phyloP scores from a whole-genome alignment of 1,140 invertebrate species.

The Diplogasteroides magnus region DNA sequence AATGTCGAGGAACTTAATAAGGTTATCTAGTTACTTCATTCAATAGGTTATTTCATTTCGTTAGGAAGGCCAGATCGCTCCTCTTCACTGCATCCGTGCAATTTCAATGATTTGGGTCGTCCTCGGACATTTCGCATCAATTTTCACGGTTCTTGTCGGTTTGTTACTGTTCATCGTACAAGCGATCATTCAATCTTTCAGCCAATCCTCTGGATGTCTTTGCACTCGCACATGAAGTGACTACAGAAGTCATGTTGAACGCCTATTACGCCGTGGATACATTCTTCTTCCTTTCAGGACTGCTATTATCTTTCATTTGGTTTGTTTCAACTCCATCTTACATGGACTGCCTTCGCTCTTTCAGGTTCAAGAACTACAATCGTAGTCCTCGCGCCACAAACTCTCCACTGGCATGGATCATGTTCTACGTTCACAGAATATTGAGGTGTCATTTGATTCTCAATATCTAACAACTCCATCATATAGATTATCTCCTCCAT shows the following conservation, averaged over 20 bases:
- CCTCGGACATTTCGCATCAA: slow-evolving; percentile 71
- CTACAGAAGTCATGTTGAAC: slow-evolving; percentile 19
- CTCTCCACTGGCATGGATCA: slow-evolving; percentile 19
- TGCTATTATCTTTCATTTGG: slow-evolving; percentile 19
- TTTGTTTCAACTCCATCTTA: neutral
- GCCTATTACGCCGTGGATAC: slow-evolving; percentile 29
- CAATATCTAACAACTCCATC: neutral
- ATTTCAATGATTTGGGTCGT: slow-evolving; percentile 88
- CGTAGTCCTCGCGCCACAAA: slow-evolving; percentile 8
- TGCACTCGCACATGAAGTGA: neutral
- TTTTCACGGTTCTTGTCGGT: slow-evolving; percentile 13
- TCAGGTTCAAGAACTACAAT: neutral
- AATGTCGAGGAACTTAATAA: neutral
- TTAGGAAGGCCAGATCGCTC: slow-evolving; percentile 7
- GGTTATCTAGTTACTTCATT: neutral
- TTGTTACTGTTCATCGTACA: neutral
- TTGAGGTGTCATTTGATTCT: slow-evolving; percentile 3
- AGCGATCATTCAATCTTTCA: neutral
- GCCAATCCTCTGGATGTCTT: slow-evolving; percentile 26
- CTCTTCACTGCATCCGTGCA: slow-evolving; percentile 71
- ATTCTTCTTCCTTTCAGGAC: slow-evolving; percentile 26
- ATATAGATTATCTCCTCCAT: slow-evolving; percentile 22
- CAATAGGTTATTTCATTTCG: neutral
- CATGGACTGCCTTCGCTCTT: neutral
- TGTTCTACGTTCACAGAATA: slow-evolving; percentile 29